Conservation (phyloP, 2,797 vertebrate genomes). For the Pantherophis vulpinus region DNA sequence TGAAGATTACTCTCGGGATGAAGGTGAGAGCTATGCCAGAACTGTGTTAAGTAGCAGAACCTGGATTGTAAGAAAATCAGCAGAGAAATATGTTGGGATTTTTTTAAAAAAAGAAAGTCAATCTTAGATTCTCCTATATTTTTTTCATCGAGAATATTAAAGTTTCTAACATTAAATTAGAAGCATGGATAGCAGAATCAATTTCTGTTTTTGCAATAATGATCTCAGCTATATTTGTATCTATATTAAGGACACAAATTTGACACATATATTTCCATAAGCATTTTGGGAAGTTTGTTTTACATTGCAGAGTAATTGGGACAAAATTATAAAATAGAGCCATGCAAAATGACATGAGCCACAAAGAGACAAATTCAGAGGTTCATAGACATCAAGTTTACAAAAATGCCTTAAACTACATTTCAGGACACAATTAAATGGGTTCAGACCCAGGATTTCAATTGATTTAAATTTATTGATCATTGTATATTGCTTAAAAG, state of each 20-base stretch:
- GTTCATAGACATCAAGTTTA: neutral
- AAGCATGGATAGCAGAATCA: neutral
- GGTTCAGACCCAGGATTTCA: neutral
- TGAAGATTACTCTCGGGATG: constrained; percentile 95
- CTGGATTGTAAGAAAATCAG: neutral
- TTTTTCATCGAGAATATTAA: neutral
- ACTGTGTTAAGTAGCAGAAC: neutral
- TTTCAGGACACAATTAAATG: neutral
- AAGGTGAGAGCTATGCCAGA: constrained; percentile 76
- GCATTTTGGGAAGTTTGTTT: neutral
- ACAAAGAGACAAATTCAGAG: neutral
- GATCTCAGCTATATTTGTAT: neutral
- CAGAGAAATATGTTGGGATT: neutral
- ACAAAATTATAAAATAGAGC: neutral
- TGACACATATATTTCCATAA: neutral
- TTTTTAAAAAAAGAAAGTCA: neutral
- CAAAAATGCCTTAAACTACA: neutral
- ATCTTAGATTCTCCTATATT: neutral
- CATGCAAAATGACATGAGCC: neutral
- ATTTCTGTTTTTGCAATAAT: neutral
- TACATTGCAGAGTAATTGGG: neutral
- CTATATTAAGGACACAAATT: neutral
- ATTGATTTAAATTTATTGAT: neutral
- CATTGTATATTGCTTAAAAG: neutral
- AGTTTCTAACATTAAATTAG: neutral